Base-by-base conservation (phyloP, 2,888 invertebrate species). In the Vannuccia rotundouncinata region DNA sequence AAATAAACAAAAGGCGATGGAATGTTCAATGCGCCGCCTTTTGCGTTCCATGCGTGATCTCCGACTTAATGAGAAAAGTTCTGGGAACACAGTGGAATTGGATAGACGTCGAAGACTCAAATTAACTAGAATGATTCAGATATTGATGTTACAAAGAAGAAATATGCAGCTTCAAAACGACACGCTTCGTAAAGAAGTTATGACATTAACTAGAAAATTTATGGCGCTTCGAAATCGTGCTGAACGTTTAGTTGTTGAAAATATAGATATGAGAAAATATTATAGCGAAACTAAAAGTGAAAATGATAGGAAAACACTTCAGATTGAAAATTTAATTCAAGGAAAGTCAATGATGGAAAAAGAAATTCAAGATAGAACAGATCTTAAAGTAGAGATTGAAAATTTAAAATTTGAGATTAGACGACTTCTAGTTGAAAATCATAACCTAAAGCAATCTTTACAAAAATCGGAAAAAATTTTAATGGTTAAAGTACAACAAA, bases 101-200 rank as follows among this genome's bases (percentile, higher is more conserved):
- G 78, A 78, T 22, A 59, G 59, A 76, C 31, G 78, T 10, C 78
- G 78, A n/a, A 45, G 78, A 78, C 28, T 78, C 22, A 78, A 78
- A 29, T 22, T 78, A 10, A 78, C 78, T n/a, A 25, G 78, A 28
- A 78, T 78, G 78, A 78, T 78, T 2, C 78, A 78, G 78, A 78
- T 78, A 28, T 27, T 78, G 76, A 78, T 78, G 78, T 29, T 78
- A 25, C 78, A 78, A 29, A 5, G 78, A 2, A 59, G 59, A 29
- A 78, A 78, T 66, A 66, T 78, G 78, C 78, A 78, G 29, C 74
- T 78, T 2, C 78, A 78, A 66, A 78, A 78, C 30, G 78, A 78
- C 28, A 78, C 78, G 2, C 25, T 78, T 29, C 78, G 78, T 1
- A 78, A 78, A 27, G 78, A 78, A 66, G 78, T 78, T 1, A 78